phyloP scores from a whole-genome alignment of 2,113 vertebrate species.

The Sprattus sprattus region DNA sequence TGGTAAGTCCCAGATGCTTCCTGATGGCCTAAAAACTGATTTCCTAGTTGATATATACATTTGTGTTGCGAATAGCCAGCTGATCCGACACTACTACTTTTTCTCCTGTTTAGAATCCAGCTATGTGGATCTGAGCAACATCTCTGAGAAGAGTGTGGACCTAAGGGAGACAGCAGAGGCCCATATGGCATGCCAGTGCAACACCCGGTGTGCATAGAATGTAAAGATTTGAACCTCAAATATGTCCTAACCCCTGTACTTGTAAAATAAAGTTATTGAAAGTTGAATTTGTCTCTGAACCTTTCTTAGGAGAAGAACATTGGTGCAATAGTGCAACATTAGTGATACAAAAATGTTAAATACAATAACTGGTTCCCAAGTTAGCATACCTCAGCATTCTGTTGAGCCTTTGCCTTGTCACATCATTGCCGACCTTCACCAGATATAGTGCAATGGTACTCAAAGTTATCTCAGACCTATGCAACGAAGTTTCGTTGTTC shows the following conservation, averaged over 20 bases:
- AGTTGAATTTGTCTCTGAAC: neutral
- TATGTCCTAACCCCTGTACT: neutral
- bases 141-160: constrained; percentile 60
- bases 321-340: too few species aligned
- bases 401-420: too few species aligned
- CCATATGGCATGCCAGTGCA: constrained; percentile 68
- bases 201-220: constrained; percentile 59
- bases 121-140: constrained; percentile 13
- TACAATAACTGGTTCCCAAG: too few species aligned
- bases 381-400: too few species aligned
- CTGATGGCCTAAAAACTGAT: too few species aligned
- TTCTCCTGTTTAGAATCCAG: constrained; percentile 48
- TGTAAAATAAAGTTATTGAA: neutral
- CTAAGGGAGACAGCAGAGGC: constrained; percentile 57
- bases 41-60: neutral
- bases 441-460: too few species aligned
- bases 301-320: too few species aligned
- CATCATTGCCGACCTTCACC: too few species aligned
- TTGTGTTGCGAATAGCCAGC: neutral
- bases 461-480: too few species aligned
- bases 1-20: neutral
- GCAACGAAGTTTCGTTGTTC: too few species aligned
- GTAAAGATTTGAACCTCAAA: neutral
- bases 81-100: neutral
- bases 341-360: too few species aligned